These are phyloP conservation scores for Tretioscincus oriximinensis DNA, from an alignment of 2,113 vertebrate genomes.

Conservation along the genomic window DNA sequence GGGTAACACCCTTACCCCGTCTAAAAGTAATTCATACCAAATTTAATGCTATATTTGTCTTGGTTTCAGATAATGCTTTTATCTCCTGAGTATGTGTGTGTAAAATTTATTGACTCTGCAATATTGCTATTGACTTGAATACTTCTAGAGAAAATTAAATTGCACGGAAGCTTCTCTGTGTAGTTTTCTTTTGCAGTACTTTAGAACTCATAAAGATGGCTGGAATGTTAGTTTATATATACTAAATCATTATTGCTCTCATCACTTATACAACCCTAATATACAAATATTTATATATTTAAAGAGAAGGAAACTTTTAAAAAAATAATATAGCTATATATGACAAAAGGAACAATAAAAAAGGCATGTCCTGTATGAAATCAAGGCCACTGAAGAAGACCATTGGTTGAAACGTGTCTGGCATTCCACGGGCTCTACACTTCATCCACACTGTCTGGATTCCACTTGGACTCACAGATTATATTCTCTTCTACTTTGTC, in stretches of 20 bases:
- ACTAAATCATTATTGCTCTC: background rate
- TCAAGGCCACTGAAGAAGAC: too few species aligned
- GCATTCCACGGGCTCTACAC: too few species aligned
- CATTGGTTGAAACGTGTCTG: too few species aligned
- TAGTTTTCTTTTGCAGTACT: slow-evolving; percentile 46
- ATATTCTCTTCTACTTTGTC: too few species aligned
- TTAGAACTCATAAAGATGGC: slow-evolving; percentile 55
- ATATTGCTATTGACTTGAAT: slow-evolving; percentile 54
- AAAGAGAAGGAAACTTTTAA: background rate
- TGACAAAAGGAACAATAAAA: slow-evolving; percentile 38
- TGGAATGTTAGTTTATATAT: background rate
- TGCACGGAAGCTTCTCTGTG: slow-evolving; percentile 40
- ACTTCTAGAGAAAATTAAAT: slow-evolving; percentile 72
- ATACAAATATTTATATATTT: slow-evolving; percentile 29
- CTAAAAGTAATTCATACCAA: slow-evolving; percentile 34
- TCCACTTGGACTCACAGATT: too few species aligned
- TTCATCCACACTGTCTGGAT: too few species aligned
- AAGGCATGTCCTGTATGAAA: background rate
- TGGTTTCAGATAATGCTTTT: slow-evolving; percentile 53
- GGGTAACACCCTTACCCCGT: slow-evolving; percentile 47
- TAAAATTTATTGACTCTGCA: slow-evolving; percentile 57
- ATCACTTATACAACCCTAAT: slow-evolving; percentile 39
- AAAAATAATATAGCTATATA: slow-evolving; percentile 16
- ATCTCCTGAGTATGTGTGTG: slow-evolving; percentile 36
- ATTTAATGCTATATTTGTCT: slow-evolving; percentile 39